A percentile compares a stretch with the other conserved stretches of the same genome.
Conservation (phyloP, 2,888 invertebrate genomes). For the Drosophila parthenogenetica region DNA sequence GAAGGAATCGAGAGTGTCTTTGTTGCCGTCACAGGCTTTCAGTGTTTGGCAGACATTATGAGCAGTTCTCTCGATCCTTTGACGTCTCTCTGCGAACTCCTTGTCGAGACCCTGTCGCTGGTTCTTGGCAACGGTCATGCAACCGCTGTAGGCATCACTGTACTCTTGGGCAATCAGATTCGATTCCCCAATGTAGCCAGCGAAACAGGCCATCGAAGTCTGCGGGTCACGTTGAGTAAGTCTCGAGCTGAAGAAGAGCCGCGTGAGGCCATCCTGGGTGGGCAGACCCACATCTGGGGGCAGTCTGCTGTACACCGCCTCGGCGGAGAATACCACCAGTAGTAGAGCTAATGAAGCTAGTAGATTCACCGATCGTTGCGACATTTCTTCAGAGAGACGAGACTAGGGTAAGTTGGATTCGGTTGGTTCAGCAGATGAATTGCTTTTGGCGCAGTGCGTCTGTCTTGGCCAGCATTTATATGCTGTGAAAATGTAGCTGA, state of each 20-base stretch:
- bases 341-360: slow-evolving; percentile 33
- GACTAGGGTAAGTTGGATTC: not conserved
- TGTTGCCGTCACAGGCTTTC: slow-evolving; percentile 48
- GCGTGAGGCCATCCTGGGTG: slow-evolving; percentile 69
- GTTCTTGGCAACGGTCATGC: slow-evolving; percentile 49
- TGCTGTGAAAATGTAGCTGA: slow-evolving; percentile 39
- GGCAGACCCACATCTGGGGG: slow-evolving; percentile 71
- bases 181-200: slow-evolving; percentile 73
- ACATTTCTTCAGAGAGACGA: slow-evolving; percentile 24
- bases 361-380: slow-evolving; percentile 4
- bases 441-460: slow-evolving; percentile 74
- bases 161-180: slow-evolving; percentile 68
- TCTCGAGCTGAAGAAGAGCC: slow-evolving; percentile 71
- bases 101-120: slow-evolving; percentile 65
- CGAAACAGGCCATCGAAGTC: slow-evolving; percentile 74
- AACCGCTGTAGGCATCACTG: slow-evolving; percentile 62
- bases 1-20: slow-evolving; percentile 70
- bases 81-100: slow-evolving; percentile 62
- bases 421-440: slow-evolving; percentile 21
- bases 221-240: slow-evolving; percentile 66
- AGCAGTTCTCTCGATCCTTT: slow-evolving; percentile 53
- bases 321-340: slow-evolving; percentile 13
- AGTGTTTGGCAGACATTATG: slow-evolving; percentile 61
- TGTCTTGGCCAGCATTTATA: slow-evolving; percentile 60
- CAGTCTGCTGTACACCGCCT: slow-evolving; percentile 45